phyloP scores from a whole-genome alignment of 2,888 invertebrate species.

The Xanthia icteritia region DNA sequence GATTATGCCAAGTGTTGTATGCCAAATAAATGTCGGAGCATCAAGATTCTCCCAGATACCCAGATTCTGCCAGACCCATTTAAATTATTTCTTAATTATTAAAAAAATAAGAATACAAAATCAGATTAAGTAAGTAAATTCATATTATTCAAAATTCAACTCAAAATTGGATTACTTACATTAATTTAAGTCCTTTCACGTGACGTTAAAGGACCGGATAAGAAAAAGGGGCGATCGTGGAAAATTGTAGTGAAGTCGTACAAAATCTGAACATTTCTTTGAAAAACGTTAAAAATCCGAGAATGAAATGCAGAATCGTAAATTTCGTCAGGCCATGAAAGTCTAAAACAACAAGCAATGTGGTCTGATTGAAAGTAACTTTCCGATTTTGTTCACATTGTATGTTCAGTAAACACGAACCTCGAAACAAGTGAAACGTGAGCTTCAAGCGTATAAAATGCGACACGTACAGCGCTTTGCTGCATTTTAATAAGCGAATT shows the following conservation, averaged over 20 bases:
- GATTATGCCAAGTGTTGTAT: no score
- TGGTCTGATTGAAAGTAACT: conserved; percentile 35
- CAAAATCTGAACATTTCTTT: neutral
- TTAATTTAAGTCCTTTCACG: neutral
- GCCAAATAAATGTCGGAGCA: no score
- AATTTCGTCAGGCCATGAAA: conserved; percentile 24
- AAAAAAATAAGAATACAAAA: neutral
- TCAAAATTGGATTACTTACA: neutral
- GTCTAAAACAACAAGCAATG: conserved; percentile 36
- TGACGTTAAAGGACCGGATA: neutral
- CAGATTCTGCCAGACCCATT: no score
- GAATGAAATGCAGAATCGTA: conserved; percentile 13
- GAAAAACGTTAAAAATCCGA: neutral
- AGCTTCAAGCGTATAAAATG: conserved; percentile 23
- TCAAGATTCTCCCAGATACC: no score
- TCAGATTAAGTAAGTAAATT: neutral
- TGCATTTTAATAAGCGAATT: conserved; percentile 56
- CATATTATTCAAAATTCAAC: neutral
- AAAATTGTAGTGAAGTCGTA: neutral
- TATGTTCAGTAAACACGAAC: conserved; percentile 41
- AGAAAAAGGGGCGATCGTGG: no score
- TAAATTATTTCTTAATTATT: no score
- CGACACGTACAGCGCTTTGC: conserved; percentile 32
- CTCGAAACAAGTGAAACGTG: conserved; percentile 35
- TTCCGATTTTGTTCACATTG: conserved; percentile 35